A percentile compares a stretch with the other conserved stretches of the same genome.
These are phyloP conservation scores for Microtus californicus DNA, from an alignment of 2,797 vertebrate genomes.

Conservation along the genomic window DNA sequence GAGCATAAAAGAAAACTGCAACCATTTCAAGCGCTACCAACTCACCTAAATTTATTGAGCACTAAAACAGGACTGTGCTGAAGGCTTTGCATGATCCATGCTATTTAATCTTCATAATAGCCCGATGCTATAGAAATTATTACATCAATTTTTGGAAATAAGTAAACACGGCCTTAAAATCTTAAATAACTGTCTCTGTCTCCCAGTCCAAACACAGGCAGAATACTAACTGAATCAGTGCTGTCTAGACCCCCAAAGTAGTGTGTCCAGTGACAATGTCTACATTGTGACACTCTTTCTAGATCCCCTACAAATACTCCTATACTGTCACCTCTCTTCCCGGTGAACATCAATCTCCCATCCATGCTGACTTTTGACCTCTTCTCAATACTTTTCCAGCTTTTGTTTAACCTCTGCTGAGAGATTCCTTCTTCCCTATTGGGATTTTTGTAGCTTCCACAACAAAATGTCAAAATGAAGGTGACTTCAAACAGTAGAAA, in stretches of 20 bases:
- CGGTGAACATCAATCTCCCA: not conserved
- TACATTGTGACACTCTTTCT: too few relatives aligned
- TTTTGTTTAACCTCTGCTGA: not conserved
- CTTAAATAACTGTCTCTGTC: slow-evolving; percentile 22
- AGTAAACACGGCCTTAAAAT: slow-evolving; percentile 5
- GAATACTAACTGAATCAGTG: not conserved
- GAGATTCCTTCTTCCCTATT: not conserved
- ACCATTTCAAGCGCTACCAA: not conserved
- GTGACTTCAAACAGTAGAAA: not conserved
- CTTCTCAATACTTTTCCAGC: not conserved
- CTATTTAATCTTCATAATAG: slow-evolving; percentile 58
- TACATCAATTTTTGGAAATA: slow-evolving; percentile 28
- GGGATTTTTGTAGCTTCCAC: not conserved
- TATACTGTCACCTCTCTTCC: not conserved
- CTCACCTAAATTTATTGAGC: slow-evolving; percentile 44
- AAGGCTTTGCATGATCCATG: not conserved
- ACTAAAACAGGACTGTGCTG: slow-evolving; percentile 39
- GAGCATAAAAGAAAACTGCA: slow-evolving; percentile 39
- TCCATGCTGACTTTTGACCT: not conserved
- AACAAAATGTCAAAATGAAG: not conserved
- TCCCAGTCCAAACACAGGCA: not conserved
- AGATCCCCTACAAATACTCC: accelerated
- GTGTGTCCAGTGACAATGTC: not conserved
- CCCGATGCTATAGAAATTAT: slow-evolving; percentile 14
- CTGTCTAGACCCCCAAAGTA: not conserved